Evolutionary conservation across 2,888 invertebrate species (phyloP).

Genomic region (Pharmacophagus antenor): DNA sequence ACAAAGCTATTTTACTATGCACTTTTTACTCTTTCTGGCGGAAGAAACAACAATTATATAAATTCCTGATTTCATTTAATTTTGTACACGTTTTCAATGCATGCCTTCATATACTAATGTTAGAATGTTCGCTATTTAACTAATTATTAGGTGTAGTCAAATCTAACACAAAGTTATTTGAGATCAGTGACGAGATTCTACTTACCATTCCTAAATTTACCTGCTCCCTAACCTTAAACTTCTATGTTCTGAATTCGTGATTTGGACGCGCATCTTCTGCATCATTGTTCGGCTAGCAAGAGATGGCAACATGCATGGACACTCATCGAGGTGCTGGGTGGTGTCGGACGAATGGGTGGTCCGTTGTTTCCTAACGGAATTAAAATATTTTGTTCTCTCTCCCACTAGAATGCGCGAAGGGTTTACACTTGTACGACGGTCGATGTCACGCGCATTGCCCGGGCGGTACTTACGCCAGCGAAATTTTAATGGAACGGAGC

Average conservation of each 20-base stretch:
- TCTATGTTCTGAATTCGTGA: conserved; percentile 54
- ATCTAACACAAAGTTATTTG: conserved; percentile 66
- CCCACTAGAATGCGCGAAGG: conserved; percentile 84
- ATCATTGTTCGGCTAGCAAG: conserved; percentile 61
- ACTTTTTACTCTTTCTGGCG: not conserved
- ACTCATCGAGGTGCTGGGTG: conserved; percentile 70
- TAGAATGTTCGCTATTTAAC: conserved; percentile 35
- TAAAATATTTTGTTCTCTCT: conserved; percentile 67
- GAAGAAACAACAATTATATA: conserved; percentile 1
- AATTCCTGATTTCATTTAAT: conserved; percentile 73
- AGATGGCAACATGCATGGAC: conserved; percentile 71
- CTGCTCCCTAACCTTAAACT: conserved; percentile 39
- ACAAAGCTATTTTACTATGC: conserved; percentile 53
- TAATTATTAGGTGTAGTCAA: conserved; percentile 27
- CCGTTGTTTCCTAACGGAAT: conserved; percentile 52
- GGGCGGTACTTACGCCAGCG: conserved; percentile 69
- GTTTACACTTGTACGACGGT: conserved; percentile 82
- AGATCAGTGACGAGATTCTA: conserved; percentile 80
- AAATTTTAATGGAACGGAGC: conserved; percentile 57
- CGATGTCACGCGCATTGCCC: conserved; percentile 83
- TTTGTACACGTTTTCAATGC: conserved; percentile 65
- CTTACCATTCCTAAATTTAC: conserved; percentile 40
- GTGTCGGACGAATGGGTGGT: conserved; percentile 66
- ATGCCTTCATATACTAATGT: conserved; percentile 45
- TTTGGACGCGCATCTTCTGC: conserved; percentile 57